Evolutionary conservation across 2,888 invertebrate genomes (phyloP), one percentile per base, ranked within the genome.

Genomic region (Alloplasta piceator): DNA sequence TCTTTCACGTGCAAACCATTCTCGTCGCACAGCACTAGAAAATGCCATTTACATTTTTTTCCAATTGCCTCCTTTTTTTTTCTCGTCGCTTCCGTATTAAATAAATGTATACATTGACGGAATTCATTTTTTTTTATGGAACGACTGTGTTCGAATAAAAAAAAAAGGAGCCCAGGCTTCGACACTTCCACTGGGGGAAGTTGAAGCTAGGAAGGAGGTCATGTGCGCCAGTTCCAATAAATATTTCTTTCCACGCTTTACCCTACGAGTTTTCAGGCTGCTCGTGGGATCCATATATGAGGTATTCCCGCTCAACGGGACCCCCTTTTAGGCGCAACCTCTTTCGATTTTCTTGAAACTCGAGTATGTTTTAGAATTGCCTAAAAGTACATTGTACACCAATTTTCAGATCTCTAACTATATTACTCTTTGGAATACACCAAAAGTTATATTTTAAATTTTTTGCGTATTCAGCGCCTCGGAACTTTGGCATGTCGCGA

Each of bases 31-130:
- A n/a, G n/a, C n/a, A 56, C 68, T 55, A 58, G 66, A 43, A 55
- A 71, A 75, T 56, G 10, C 66, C 75, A 75, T 80, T 75, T 80
- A 71, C 52, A 71, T 75, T 75, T 74, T 74, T 38, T 48, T 26
- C 26, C 56, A 56, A 61, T 50, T 52, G 58, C 63, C 60, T 64
- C n/a, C 67, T 56, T 46, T 61, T n/a, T n/a, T 52, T 60, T 46
- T 56, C 14, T n/a, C 48, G 10, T 12, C 16, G 52, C 12, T 48
- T 26, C 38, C 38, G 38, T 43, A n/a, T 10, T 12, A 43, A 70
- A 55, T 70, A 67, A 66, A 74, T 67, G 68, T 70, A 48, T 63
- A 56, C 41, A 55, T 63, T 14, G 66, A 67, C 46, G 43, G 64
- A 74, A 70, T 52, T 70, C 68, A 41, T 68, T 48, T 63, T 48